Base-by-base conservation (phyloP, 2,113 vertebrate species). In the Antennarius striatus region DNA sequence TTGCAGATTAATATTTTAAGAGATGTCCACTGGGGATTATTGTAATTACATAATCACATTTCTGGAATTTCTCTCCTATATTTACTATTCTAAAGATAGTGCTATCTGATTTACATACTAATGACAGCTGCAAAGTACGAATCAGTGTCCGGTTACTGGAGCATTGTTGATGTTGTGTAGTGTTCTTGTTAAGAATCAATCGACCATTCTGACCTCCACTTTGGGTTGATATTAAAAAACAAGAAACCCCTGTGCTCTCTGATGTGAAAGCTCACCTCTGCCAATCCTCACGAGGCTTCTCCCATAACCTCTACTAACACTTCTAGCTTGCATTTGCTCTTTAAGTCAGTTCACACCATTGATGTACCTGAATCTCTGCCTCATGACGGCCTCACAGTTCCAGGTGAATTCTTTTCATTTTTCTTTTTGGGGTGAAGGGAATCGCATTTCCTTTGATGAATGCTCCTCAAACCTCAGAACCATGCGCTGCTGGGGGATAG, bases 401-500 rank as follows among this genome's bases (percentile, higher is more conserved):
- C 50, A 22, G 73, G 68, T 63, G 60, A 65, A 57, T 49, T 45
- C 46, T 50, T 48, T 40, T n/a, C 36, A 46, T 63, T 11, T 13
- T 9, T 32, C 17, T 51, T 10, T 55, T 51, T 77, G 61, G 30
- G 29, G 12, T 45, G 1, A 10, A 15, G 28, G 56, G 56, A 63
- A 60, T 79, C 63, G 16, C 71, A 54, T 77, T 65, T 78, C 67
- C 68, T 83, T 88, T 62, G 75, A 85, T 68, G 75, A 73, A 83
- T 72, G 80, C 82, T 86, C 85, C 87, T 83, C 54, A 67, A 86
- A 64, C 75, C 83, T 79, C 60, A 63, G 77, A 86, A 85, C 71
- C 86, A 84, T 84, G 75, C 75, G 83, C 89, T 88, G 85, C 85
- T 86, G 80, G 75, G 78, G 86, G 79, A 70, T 68, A 71, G 82